Base-by-base conservation (phyloP, 2,888 invertebrate genomes). In the Eristalinus sepulchralis region DNA sequence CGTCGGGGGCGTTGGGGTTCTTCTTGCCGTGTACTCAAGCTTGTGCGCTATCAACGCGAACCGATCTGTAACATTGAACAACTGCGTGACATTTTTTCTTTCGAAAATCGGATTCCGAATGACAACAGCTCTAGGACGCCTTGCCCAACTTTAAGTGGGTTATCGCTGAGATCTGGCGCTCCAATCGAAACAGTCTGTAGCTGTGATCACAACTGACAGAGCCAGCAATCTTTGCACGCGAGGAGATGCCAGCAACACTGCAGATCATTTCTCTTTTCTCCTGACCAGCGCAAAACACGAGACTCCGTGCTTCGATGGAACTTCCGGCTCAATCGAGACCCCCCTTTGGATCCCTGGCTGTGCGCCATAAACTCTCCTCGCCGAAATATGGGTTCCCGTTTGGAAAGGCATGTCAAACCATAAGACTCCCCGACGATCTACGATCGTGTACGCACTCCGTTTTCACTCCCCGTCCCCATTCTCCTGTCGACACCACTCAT, bases 31-130 rank as follows among this genome's bases (percentile, higher is more conserved):
- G 71, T 71, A 78, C 71, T 36, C 39, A 59, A 64, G 64, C 39
- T 64, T 66, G 47, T 17, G n/a, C 47, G 47, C 79, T 71, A 72
- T 79, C 71, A 79, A 66, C 79, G 31, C 59, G 39, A 62, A 47
- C 31, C 71, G 79, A 66, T 79, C 78, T 78, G 36, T 13, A 27
- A 11, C 24, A 24, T 47, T 9, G 34, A 20, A 64, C 76, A 68
- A 67, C 59, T 59, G 33, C 13, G 24, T 34, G 59, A 79, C 60
- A 79, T 27, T 78, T 47, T 79, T 72, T 27, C n/a, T n/a, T n/a
- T n/a, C n/a, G 55, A 47, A 72, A 72, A 79, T 27, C 53, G 60
- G 53, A 66, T 78, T 79, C 71, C 27, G 59, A 66, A 66, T 27
- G 55, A 66, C 62, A 62, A 68, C 55, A 34, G 68, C 68, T 77